phyloP scores from a whole-genome alignment of 2,888 invertebrate genomes.

The Horisme vitalbata region DNA sequence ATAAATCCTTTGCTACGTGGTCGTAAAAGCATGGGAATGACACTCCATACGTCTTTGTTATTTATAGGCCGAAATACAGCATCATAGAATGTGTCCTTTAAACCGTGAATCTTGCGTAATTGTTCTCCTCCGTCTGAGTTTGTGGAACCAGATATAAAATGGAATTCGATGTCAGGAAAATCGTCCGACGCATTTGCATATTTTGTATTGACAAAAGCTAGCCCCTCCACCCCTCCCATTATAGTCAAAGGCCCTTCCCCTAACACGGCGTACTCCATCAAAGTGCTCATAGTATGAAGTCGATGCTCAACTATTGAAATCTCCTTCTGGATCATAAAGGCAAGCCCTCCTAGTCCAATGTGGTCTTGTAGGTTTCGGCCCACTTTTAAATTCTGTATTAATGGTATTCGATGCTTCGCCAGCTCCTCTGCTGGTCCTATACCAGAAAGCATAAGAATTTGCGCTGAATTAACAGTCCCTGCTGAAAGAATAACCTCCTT shows the following conservation, averaged over 20 bases:
- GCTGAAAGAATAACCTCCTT: constrained; percentile 95
- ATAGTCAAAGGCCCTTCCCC: constrained; percentile 93
- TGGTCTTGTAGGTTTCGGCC: constrained; percentile 96
- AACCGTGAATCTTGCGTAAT: constrained; percentile 89
- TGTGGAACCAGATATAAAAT: constrained; percentile 93
- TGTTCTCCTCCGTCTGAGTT: constrained; percentile 94
- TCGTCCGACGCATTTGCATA: constrained; percentile 90
- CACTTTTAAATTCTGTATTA: constrained; percentile 91
- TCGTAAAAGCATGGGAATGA: constrained; percentile 91
- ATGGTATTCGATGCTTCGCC: constrained; percentile 88
- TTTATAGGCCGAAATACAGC: constrained; percentile 89
- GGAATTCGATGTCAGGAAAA: constrained; percentile 95
- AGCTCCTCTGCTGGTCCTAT: constrained; percentile 90
- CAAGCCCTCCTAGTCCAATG: constrained; percentile 92
- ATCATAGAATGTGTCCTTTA: constrained; percentile 89
- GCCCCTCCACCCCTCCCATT: constrained; percentile 93
- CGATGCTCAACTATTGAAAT: constrained; percentile 91
- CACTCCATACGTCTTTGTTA: constrained; percentile 91
- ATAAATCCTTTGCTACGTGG: constrained; percentile 93
- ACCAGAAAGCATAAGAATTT: constrained; percentile 96
- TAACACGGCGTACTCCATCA: constrained; percentile 92
- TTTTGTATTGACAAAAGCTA: constrained; percentile 95
- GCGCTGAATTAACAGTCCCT: constrained; percentile 96
- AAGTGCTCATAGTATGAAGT: constrained; percentile 89
- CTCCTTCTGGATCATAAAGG: constrained; percentile 90